Base-by-base conservation (phyloP, 2,113 vertebrate genomes). In the Salvelinus namaycush region DNA sequence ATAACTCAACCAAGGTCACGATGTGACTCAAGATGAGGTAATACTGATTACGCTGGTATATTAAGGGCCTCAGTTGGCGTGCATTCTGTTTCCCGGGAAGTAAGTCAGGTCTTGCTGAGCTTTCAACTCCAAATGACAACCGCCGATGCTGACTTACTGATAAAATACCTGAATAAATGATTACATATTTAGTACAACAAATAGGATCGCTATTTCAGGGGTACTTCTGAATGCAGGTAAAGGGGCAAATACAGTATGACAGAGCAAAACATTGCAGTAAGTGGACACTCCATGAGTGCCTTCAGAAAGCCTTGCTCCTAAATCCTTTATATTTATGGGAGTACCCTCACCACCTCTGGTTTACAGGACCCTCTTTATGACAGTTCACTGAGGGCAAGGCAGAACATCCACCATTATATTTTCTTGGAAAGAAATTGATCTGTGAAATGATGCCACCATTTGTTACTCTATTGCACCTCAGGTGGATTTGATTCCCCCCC, bases 271-370 rank as follows among this genome's bases (percentile, higher is more conserved):
- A 29, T 14, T 26, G 64, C 26, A 5, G 78, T 84, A 79, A 89
- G 86, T 78, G 48, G 75, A 79, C 79, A 85, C 87, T 85, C 72
- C 9, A 44, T 70, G 78, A 81, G 73, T 85, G 79, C 76, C 77
- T 87, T 86, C 81, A 77, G 87, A 81, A 80, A 79, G 75, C 77
- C 22, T 70, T 79, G 82, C 66, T 82, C 79, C 64, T 88, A 82
- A 90, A 91, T 86, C 78, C 82, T 87, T 77, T 84, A 81, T 90
- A 90, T 91, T 90, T 90, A 87, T 90, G 87, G 84, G 72, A 77
- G 78, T 84, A 20, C 81, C 84, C 78, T 87, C 85, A 90, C 69
- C 83, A 75, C 80, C 78, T 66, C 74, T 76, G 81, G 72, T 89
- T 92, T 88, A 91, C 77, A 87, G 88, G 87, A 87, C 57, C 84